Evolutionary conservation across 2,888 invertebrate genomes (phyloP).

Genomic region (Limnephilus lunatus): DNA sequence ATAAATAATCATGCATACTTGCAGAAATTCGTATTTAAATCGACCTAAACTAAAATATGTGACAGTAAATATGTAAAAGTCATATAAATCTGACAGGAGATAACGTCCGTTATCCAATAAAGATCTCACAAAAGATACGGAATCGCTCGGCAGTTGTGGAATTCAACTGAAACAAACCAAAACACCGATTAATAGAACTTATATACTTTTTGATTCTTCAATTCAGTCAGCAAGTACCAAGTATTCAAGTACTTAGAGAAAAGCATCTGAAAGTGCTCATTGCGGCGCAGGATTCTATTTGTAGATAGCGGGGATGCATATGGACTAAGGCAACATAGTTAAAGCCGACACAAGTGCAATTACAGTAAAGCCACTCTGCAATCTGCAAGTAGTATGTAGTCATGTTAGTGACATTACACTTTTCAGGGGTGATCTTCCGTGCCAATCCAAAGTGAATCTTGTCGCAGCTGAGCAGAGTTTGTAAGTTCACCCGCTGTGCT

Average conservation of each 20-base stretch:
- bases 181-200: neutral
- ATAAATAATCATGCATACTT: no score
- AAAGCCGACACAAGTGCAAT: conserved; percentile 3
- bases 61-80: no score
- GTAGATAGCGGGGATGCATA: neutral
- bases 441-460: conserved; percentile 71
- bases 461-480: conserved; percentile 71
- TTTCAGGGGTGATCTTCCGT: conserved; percentile 78
- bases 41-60: no score
- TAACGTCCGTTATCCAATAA: no score
- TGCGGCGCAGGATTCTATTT: neutral
- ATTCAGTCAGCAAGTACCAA: neutral
- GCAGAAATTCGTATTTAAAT: no score
- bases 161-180: neutral
- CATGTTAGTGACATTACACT: conserved; percentile 58
- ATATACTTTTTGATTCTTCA: neutral
- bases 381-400: conserved; percentile 59
- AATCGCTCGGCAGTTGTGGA: neutral
- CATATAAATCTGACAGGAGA: no score
- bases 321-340: neutral
- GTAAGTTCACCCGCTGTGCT: conserved; percentile 70
- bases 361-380: conserved; percentile 15
- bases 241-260: neutral
- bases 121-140: no score
- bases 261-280: neutral